phyloP scores from a whole-genome alignment of 2,797 vertebrate genomes.

The Cirrhinus mrigala region DNA sequence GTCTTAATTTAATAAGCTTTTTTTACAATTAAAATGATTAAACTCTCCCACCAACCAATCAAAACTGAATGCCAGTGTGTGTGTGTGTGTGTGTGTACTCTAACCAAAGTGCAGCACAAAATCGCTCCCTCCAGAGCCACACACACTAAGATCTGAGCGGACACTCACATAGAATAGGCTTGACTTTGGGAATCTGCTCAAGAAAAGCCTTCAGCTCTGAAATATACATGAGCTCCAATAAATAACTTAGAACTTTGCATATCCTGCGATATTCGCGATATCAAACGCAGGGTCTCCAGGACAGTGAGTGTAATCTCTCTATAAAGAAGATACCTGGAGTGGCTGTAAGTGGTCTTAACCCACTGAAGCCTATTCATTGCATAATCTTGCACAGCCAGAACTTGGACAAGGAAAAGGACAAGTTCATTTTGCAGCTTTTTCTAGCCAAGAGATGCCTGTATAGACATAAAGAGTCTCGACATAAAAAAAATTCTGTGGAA shows the following conservation, averaged over 20 bases:
- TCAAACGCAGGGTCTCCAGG: background rate
- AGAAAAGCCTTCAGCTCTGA: slow-evolving; percentile 35
- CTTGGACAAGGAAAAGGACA: background rate
- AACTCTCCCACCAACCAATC: background rate
- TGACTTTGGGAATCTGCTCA: slow-evolving; percentile 16
- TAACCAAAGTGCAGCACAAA: background rate
- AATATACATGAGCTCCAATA: slow-evolving; percentile 48
- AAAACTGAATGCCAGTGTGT: background rate
- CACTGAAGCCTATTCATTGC: slow-evolving; percentile 3
- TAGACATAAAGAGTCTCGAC: background rate
- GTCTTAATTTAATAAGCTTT: background rate
- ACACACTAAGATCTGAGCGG: slow-evolving; percentile 5
- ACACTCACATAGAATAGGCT: slow-evolving; percentile 1
- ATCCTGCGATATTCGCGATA: slow-evolving; percentile 20
- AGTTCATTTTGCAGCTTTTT: background rate
- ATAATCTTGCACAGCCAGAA: slow-evolving; percentile 1
- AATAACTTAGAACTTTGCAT: slow-evolving; percentile 40
- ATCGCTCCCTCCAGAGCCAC: background rate
- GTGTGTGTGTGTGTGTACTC: background rate
- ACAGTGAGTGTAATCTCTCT: background rate
- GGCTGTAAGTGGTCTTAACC: background rate
- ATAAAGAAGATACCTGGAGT: background rate
- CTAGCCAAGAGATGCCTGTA: background rate
- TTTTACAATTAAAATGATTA: background rate
- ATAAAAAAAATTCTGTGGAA: background rate